Evolutionary conservation across 2,888 invertebrate genomes (phyloP).

Genomic region (Pseudolycoriella hygida): DNA sequence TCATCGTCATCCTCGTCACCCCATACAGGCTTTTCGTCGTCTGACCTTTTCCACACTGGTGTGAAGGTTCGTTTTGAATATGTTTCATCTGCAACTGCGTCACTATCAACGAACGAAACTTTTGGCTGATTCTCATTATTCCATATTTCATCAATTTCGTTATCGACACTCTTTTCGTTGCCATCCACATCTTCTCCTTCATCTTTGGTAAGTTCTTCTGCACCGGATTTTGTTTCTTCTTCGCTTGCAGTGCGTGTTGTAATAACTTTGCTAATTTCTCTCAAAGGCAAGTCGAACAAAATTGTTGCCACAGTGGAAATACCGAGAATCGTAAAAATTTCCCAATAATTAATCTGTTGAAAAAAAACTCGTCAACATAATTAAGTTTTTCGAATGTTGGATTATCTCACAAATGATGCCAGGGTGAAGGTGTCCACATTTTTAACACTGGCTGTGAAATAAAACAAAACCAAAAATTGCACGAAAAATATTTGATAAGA

Average conservation of each 20-base stretch:
- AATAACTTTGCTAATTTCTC: constrained; percentile 20
- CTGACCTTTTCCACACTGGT: not conserved
- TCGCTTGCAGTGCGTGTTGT: not conserved
- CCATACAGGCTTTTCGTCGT: not conserved
- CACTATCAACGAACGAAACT: not conserved
- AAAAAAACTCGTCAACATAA: constrained; percentile 10
- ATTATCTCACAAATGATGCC: constrained; percentile 34
- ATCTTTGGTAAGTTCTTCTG: not conserved
- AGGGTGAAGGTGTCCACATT: constrained; percentile 40
- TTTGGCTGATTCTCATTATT: not conserved
- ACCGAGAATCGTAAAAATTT: constrained; percentile 34
- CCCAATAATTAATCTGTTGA: constrained; percentile 37
- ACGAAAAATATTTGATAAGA: constrained; percentile 48
- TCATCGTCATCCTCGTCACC: not conserved
- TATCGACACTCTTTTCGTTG: not conserved
- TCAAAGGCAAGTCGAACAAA: constrained; percentile 47
- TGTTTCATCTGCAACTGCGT: too few species aligned
- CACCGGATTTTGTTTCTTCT: not conserved
- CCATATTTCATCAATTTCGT: not conserved
- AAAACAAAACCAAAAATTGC: constrained; percentile 47
- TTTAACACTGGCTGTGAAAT: constrained; percentile 41
- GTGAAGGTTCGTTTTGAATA: not conserved
- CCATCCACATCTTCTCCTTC: not conserved
- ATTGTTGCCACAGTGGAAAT: constrained; percentile 38
- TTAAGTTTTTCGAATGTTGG: constrained; percentile 7